These are phyloP conservation scores for Aegotheles bennettii DNA, from an alignment of 2,113 vertebrate species.

Conservation along the genomic window DNA sequence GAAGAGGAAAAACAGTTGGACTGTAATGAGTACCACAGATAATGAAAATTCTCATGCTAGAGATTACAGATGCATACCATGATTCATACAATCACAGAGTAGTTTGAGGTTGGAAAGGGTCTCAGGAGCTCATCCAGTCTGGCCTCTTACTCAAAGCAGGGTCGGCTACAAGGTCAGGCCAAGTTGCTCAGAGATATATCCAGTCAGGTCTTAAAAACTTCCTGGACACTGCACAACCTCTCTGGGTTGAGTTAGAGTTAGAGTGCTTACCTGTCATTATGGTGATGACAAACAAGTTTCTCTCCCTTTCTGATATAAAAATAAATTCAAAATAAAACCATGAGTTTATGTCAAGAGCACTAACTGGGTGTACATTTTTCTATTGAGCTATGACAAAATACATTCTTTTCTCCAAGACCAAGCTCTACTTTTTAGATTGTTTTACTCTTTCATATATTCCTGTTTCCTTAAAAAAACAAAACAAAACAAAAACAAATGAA, in stretches of 20 bases:
- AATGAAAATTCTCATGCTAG: rapidly evolving
- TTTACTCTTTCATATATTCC: neutral
- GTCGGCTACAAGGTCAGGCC: neutral
- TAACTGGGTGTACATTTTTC: neutral
- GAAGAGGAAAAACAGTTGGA: neutral
- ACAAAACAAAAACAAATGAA: neutral
- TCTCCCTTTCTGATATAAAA: neutral
- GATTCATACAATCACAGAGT: neutral
- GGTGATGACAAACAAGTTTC: neutral
- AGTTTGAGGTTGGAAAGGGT: neutral
- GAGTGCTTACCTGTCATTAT: neutral
- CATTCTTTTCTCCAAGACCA: neutral
- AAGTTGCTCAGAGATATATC: neutral
- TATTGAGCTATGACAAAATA: neutral
- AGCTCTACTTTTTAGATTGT: neutral
- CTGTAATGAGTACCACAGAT: neutral
- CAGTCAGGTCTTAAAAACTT: neutral
- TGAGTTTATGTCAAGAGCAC: neutral
- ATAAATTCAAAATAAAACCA: neutral
- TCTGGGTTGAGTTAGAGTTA: neutral
- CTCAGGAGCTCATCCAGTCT: neutral
- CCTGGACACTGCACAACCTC: neutral
- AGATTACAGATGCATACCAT: neutral
- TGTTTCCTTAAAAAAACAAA: neutral
- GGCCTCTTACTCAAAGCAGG: neutral